Percentiles rank a stretch among this genome's conserved stretches.
Evolutionary conservation across 37 sponge, comb jelly and placozoan genomes (phyloP).

Genomic region (Bolinopsis microptera): DNA sequence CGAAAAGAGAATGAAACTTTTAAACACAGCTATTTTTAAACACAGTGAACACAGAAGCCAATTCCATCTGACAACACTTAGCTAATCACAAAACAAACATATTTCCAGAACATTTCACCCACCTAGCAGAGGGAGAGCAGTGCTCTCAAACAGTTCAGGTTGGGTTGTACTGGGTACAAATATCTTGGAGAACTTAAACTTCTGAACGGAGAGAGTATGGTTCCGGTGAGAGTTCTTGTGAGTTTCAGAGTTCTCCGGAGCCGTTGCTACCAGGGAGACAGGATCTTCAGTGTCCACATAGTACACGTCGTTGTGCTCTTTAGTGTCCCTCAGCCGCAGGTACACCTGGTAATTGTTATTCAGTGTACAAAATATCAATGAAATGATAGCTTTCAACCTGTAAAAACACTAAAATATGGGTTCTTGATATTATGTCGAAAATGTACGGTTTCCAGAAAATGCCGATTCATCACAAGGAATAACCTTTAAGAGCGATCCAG

Average conservation of each 20-base stretch:
- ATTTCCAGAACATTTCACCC: background rate
- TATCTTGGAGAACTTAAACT: conserved; percentile 28
- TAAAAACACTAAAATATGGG: too few relatives aligned
- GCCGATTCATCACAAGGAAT: too few relatives aligned
- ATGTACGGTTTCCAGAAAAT: too few relatives aligned
- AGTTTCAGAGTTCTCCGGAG: background rate
- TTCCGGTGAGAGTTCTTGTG: conserved; percentile 25
- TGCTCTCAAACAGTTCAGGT: conserved; percentile 7
- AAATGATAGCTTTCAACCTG: too few relatives aligned
- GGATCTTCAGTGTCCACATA: background rate
- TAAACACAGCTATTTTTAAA: too few relatives aligned
- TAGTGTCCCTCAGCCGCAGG: background rate
- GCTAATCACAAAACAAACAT: too few relatives aligned
- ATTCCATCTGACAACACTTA: too few relatives aligned
- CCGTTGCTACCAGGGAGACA: background rate
- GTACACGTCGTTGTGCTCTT: background rate
- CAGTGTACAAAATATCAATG: too few relatives aligned
- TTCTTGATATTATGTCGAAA: too few relatives aligned
- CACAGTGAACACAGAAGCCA: too few relatives aligned
- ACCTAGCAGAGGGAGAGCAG: conserved; percentile 51
- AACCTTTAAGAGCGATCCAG: background rate
- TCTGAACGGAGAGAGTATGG: conserved; percentile 28
- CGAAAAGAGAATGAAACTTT: too few relatives aligned
- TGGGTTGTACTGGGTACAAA: background rate
- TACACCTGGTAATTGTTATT: too few relatives aligned